Conservation (phyloP, 2,888 invertebrate species). For the Morpho helenor region DNA sequence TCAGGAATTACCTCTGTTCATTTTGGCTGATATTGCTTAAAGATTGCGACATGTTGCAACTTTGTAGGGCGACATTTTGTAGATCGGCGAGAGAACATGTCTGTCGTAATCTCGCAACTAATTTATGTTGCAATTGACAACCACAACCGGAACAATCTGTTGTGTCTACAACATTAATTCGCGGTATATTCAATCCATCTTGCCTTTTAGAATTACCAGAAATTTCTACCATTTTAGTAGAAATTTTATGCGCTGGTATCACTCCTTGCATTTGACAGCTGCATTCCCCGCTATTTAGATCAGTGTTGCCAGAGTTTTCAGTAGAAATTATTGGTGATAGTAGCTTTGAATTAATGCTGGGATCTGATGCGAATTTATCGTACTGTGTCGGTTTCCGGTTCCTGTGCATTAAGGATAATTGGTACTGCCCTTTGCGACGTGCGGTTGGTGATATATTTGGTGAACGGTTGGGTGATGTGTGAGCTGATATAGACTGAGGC, state of each 20-base stretch:
- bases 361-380: conserved; percentile 58
- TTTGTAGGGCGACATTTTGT: conserved; percentile 39
- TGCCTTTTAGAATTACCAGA: conserved; percentile 9
- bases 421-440: conserved; percentile 55
- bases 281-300: conserved; percentile 7
- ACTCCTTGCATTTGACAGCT: conserved; percentile 16
- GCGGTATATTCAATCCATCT: conserved; percentile 22
- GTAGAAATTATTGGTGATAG: conserved; percentile 29
- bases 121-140: conserved; percentile 50
- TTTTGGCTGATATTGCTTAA: conserved; percentile 45
- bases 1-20: conserved; percentile 36
- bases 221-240: neutral
- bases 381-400: conserved; percentile 49
- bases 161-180: conserved; percentile 26
- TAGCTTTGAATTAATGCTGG: conserved; percentile 47
- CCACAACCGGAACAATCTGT: conserved; percentile 21
- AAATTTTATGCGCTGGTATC: no score
- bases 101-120: conserved; percentile 53
- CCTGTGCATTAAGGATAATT: conserved; percentile 58
- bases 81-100: conserved; percentile 61
- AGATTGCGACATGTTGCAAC: conserved; percentile 46
- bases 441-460: conserved; percentile 53
- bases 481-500: conserved; percentile 44
- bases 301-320: conserved; percentile 39
- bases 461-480: conserved; percentile 52